Conservation (phyloP, 2,888 invertebrate genomes). For the Patella caerulea region DNA sequence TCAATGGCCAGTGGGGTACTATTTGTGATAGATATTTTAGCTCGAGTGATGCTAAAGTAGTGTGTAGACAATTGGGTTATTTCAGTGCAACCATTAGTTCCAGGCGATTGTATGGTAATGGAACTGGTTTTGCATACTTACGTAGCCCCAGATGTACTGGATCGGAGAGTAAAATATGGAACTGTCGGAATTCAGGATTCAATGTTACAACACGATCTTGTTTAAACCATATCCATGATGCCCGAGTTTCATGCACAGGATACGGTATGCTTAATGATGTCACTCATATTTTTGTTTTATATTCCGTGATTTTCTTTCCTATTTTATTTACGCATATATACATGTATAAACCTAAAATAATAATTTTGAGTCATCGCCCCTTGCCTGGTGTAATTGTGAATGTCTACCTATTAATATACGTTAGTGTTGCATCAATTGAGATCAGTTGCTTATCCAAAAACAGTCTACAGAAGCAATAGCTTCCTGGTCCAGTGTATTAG, state of each 20-base stretch:
- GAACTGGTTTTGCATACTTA: conserved; percentile 49
- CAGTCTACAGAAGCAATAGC: too few relatives aligned
- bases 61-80: conserved; percentile 50
- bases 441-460: too few relatives aligned
- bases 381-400: too few relatives aligned
- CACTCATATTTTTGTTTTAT: too few relatives aligned
- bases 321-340: too few relatives aligned
- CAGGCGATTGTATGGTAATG: conserved; percentile 43
- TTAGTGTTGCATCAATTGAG: too few relatives aligned
- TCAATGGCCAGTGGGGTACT: conserved; percentile 50
- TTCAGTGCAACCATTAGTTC: conserved; percentile 47
- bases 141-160: conserved; percentile 50
- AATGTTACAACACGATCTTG: conserved; percentile 47
- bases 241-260: conserved; percentile 54
- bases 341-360: too few relatives aligned
- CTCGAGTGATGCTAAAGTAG: conserved; percentile 46
- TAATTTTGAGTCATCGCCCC: too few relatives aligned
- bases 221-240: conserved; percentile 47
- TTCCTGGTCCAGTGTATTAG: too few relatives aligned
- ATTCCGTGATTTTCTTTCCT: too few relatives aligned
- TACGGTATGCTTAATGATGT: conserved; percentile 35
- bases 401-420: too few relatives aligned
- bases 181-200: conserved; percentile 48
- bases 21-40: conserved; percentile 52
- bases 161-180: conserved; percentile 50